phyloP scores from a whole-genome alignment of 2,888 invertebrate species.

The Melieria picta region DNA sequence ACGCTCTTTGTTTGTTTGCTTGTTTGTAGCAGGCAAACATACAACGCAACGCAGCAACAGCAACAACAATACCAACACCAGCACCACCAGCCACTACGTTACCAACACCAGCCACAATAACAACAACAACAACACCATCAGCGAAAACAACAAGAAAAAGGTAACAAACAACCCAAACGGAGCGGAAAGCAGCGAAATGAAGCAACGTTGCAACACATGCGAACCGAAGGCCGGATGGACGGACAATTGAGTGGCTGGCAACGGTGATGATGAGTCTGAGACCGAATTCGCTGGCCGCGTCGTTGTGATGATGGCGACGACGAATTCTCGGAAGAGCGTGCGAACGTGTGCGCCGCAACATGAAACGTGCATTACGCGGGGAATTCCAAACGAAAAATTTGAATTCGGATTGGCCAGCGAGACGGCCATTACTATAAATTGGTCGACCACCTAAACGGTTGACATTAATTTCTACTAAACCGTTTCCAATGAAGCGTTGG shows the following conservation, averaged over 20 bases:
- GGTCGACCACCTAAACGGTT: no score
- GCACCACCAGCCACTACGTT: conserved; percentile 4
- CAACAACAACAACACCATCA: conserved; percentile 9
- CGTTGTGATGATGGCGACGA: conserved; percentile 30
- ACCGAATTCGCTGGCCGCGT: neutral
- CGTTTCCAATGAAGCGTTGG: no score
- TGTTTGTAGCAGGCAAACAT: conserved; percentile 42
- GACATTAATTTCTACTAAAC: no score
- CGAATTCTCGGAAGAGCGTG: conserved; percentile 23
- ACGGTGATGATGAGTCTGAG: conserved; percentile 1
- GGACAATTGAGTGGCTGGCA: neutral
- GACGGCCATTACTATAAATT: no score
- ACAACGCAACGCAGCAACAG: neutral
- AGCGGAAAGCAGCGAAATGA: conserved; percentile 25
- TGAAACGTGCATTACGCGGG: conserved; percentile 22
- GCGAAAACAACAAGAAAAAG: conserved; percentile 20
- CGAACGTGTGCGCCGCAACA: conserved; percentile 7
- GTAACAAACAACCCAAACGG: conserved; percentile 23
- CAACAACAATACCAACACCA: conserved; percentile 22
- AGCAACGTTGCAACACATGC: conserved; percentile 24
- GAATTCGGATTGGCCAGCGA: no score
- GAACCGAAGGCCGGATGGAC: conserved; percentile 4
- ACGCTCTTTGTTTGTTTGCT: conserved; percentile 38
- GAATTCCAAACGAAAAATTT: conserved; percentile 16
- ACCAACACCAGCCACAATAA: conserved; percentile 8